Conservation (phyloP, 2,797 vertebrate species). For the Heteromormyrus szaboi region DNA sequence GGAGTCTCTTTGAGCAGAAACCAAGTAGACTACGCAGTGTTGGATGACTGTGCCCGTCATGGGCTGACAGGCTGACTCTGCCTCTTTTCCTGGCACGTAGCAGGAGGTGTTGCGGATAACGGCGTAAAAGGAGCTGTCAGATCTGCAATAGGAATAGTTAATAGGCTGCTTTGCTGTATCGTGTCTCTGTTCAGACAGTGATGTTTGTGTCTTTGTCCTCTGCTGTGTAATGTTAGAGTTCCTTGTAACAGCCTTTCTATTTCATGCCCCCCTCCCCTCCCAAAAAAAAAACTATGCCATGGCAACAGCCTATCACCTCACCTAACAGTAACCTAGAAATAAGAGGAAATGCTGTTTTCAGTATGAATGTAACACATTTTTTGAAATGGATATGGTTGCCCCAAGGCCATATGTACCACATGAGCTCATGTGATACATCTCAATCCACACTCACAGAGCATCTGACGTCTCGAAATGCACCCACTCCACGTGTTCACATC, state of each 20-base stretch:
- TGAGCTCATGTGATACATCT: slow-evolving; percentile 27
- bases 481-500: neutral
- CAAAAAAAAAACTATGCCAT: neutral
- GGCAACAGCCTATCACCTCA: neutral
- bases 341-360: neutral
- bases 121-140: neutral
- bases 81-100: neutral
- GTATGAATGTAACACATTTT: neutral
- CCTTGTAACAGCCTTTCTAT: neutral
- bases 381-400: neutral
- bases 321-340: neutral
- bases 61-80: neutral
- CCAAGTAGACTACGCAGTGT: neutral
- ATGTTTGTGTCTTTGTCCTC: neutral
- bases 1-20: neutral
- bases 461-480: neutral
- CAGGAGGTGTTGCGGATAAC: neutral
- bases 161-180: neutral
- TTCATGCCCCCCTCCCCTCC: neutral
- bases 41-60: neutral
- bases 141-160: slow-evolving; percentile 9
- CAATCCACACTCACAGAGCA: neutral
- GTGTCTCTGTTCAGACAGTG: neutral
- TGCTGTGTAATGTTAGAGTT: neutral
- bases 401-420: slow-evolving; percentile 24